Evolutionary conservation across 1,140 invertebrate genomes (phyloP).

Genomic region (Bactericera cockerelli): DNA sequence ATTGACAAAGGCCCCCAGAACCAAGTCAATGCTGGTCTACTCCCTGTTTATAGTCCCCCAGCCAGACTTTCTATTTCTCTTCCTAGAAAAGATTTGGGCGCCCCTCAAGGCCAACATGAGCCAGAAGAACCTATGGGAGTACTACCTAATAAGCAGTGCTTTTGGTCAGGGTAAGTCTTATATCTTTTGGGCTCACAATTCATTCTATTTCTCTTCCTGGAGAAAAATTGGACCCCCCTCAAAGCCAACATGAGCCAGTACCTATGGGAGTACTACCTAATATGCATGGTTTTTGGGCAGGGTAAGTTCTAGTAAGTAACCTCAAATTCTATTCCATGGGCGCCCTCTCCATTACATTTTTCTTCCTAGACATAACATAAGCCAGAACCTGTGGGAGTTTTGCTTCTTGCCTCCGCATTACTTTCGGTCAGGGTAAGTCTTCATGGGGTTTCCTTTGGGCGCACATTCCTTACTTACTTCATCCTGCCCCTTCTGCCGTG

Average conservation of each 20-base stretch:
- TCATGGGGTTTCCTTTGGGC: too few species aligned
- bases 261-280: background rate
- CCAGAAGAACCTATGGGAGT: slow-evolving; percentile 1
- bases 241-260: background rate
- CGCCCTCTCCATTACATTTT: background rate
- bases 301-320: too few species aligned
- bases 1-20: too few species aligned
- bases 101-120: background rate
- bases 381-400: background rate
- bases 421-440: too few species aligned
- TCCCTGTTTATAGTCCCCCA: too few species aligned
- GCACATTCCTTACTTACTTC: too few species aligned
- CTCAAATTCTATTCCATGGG: background rate
- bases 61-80: background rate
- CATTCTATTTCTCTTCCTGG: background rate
- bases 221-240: background rate
- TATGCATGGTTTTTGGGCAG: background rate
- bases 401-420: background rate
- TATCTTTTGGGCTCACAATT: background rate
- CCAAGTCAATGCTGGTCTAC: too few species aligned
- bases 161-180: background rate
- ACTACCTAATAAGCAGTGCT: background rate
- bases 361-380: background rate
- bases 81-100: background rate
- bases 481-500: too few species aligned